Evolutionary conservation across 2,888 invertebrate genomes (phyloP), one percentile per base, ranked within the genome.

Genomic region (Leptinotarsa rubiginosa): DNA sequence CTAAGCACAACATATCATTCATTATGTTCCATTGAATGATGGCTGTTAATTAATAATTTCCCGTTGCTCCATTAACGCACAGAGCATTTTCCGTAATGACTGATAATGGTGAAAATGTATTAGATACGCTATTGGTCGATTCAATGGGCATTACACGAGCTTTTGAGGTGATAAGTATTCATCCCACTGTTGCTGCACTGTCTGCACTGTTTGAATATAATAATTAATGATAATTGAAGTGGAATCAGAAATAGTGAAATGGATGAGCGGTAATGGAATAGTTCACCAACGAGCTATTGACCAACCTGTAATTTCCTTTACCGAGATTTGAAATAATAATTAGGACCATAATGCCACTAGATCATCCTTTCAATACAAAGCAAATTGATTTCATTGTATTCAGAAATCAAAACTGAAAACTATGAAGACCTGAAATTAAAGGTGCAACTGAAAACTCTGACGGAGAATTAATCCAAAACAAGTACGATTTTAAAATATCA

Each of bases 31-130:
- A 31, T 15, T 41, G 54, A 65, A 49, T 70, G 47, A 47, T 65
- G 25, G 52, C 20, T 70, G 70, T 70, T 70, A 70, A 70, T 70
- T 70, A 70, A 70, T 65, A 70, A 70, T 65, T 70, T 65, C 65
- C 70, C 50, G 25, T 22, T 50, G 54, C 47, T 50, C 47, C 52
- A 41, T 69, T 56, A 18, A 20, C 25, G 41, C 41, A 20, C 56
- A 47, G 18, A 69, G 18, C 22, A 56, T 69, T 69, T 69, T 69
- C 69, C 69, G 56, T 69, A 59, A 54, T 68, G 10, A 52, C 47
- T 68, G 68, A 56, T 68, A 68, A 68, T 54, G 68, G 68, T 10
- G 68, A 68, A 68, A 69, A 59, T 69, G 69, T 56, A 69, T 69
- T 16, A 20, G 62, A 62, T 62, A n/a, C 62, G 31, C 16, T 25